Conservation (phyloP, 2,888 invertebrate genomes). For the Spicauda simplicius region DNA sequence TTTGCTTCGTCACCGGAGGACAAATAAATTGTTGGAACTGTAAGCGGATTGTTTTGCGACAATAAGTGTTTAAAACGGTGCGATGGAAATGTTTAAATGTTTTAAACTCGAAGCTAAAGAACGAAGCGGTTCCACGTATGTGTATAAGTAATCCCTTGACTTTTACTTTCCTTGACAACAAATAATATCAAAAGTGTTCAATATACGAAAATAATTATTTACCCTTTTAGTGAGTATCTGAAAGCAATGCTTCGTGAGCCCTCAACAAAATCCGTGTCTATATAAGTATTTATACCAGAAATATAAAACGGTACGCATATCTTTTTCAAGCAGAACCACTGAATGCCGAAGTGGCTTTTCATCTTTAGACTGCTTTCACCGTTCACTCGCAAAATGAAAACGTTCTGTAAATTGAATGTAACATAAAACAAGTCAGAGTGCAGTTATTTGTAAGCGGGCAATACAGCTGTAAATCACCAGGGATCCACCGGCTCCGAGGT, state of each 20-base stretch:
- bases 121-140: too few species aligned
- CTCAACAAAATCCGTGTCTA: neutral
- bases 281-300: neutral
- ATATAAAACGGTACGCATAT: neutral
- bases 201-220: too few species aligned
- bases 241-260: too few species aligned
- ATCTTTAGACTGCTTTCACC: conserved; percentile 13
- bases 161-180: too few species aligned
- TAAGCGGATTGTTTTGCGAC: conserved; percentile 12
- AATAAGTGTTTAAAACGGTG: conserved; percentile 3
- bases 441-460: conserved; percentile 16
- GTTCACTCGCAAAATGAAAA: conserved; percentile 3
- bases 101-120: neutral
- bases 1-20: conserved; percentile 12
- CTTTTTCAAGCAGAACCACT: neutral
- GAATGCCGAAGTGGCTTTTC: conserved; percentile 1
- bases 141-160: too few species aligned
- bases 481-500: conserved; percentile 6
- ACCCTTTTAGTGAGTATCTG: too few species aligned
- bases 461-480: conserved; percentile 15
- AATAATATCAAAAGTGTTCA: too few species aligned
- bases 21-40: conserved; percentile 25
- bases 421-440: conserved; percentile 5
- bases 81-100: neutral
- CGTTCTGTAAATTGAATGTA: conserved; percentile 14